Base-by-base conservation (phyloP, 2,797 vertebrate genomes). In the Pseudochaenichthys georgianus region DNA sequence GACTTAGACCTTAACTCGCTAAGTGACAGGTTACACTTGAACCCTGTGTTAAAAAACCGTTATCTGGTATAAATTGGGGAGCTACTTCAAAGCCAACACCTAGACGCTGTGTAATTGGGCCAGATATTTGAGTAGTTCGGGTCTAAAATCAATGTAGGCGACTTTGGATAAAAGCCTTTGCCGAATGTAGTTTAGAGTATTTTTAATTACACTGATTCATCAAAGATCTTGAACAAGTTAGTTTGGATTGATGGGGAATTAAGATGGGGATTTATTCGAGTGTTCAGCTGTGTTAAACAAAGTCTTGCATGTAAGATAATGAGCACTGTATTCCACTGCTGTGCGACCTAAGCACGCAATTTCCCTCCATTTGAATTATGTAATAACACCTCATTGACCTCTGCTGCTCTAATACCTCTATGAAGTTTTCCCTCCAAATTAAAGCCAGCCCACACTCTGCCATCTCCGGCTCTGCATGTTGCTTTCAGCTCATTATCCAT, bases 361-460 rank as follows among this genome's bases (percentile, higher is more conserved):
- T 73, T 73, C 46, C 70, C 60, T 31, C 50, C 57, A 55, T 82
- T 73, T 76, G 17, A 80, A 78, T 81, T 65, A 82, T 65, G 65
- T 81, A 77, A 86, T 50, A 78, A 54, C 51, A 75, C 73, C 58
- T 83, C 64, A 65, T 66, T 89, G 84, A 87, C 84, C 81, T 85
- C 64, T 76, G 73, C 70, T 74, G 54, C 85, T 88, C 68, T 80
- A 64, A 86, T 75, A 72, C 80, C 73, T 70, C 62, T 42, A 48
- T 69, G 55, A 82, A 79, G 65, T 63, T 70, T 85, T 42, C 58
- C 48, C 88, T 80, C 45, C 69, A 87, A 83, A 82, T 81, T 72
- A 69, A 42, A 72, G 70, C 57, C 76, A 54, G 77, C 77, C 55
- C 23, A 53, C 17, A 34, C 41, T 51, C 2, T 42, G 54, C 76